Base-by-base conservation (phyloP, 2,113 vertebrate species). In the Manacus vitellinus region DNA sequence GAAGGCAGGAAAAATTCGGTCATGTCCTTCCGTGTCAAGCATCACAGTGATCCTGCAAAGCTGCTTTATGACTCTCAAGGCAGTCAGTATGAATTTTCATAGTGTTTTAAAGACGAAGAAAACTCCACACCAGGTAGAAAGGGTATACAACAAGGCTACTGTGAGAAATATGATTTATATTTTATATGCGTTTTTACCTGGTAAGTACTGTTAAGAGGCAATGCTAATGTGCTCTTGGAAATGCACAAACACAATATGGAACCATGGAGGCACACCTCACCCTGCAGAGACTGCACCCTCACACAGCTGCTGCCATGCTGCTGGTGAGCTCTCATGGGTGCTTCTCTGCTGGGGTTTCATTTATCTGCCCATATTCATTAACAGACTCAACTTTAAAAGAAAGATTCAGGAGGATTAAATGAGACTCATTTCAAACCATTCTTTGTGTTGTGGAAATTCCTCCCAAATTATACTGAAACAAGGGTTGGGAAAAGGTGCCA, bases 201-300 rank as follows among this genome's bases (percentile, higher is more conserved):
- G 15, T 37, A 44, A 78, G 20, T 35, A 58, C 31, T 52, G n/a
- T 21, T 39, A 11, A 30, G 27, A 20, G 35, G 24, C 20, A 83
- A 85, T 66, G 19, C 12, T 46, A 12, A 49, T 46, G 15, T 13
- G 30, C 30, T 72, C 67, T 58, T 41, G 51, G 54, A 89, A 88
- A 68, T 12, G 41, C 17, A 59, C 31, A 68, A 78, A 65, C 10
- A 56, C 10, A 54, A 3, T 4, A 52, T 7, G 43, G 28, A 82
- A 71, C 18, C n/a, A 16, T 0, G 47, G 35, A 80, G 18, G 14
- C 43, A 61, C 17, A 47, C 3, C 22, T 49, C 4, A 9, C 24
- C 28, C n/a, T 2, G 0, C 0, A 0, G 52, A 25, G 46, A 9
- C 23, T 5, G n/a, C 23, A 17, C 30, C 14, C 24, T 81, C 2